Conservation (phyloP, 2,888 invertebrate species). For the Chalcosyrphus nemorum region DNA sequence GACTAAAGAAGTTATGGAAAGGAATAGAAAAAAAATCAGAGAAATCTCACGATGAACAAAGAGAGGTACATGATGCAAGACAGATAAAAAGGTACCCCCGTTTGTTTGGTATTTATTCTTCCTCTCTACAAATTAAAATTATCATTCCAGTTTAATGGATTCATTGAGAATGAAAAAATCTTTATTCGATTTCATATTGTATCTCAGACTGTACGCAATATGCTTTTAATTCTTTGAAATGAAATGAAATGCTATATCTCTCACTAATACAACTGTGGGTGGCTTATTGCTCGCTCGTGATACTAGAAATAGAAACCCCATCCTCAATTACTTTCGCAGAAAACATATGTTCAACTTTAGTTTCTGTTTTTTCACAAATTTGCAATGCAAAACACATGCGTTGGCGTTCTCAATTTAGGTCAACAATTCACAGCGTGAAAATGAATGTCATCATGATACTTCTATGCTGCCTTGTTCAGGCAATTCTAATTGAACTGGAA, state of each 20-base stretch:
- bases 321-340: background rate
- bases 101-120: too few species aligned
- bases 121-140: too few species aligned
- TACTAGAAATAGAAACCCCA: slow-evolving; percentile 8
- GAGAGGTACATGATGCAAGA: too few species aligned
- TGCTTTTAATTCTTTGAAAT: background rate
- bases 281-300: background rate
- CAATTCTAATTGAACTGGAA: slow-evolving; percentile 1
- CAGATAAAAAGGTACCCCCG: too few species aligned
- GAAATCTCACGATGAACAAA: too few species aligned
- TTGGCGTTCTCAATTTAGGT: slow-evolving; percentile 39
- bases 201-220: background rate
- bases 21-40: too few species aligned
- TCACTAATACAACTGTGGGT: background rate
- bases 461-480: background rate
- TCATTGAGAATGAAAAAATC: too few species aligned
- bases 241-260: background rate
- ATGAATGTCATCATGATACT: background rate
- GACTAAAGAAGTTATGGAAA: too few species aligned
- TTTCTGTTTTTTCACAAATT: slow-evolving; percentile 2
- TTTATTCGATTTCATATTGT: background rate
- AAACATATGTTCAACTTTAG: background rate
- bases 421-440: background rate
- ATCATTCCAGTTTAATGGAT: too few species aligned
- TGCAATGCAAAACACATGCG: slow-evolving; percentile 1